Evolutionary conservation across 92 coral and sea anemone genomes (phyloP).

Genomic region (Porites evermanni): DNA sequence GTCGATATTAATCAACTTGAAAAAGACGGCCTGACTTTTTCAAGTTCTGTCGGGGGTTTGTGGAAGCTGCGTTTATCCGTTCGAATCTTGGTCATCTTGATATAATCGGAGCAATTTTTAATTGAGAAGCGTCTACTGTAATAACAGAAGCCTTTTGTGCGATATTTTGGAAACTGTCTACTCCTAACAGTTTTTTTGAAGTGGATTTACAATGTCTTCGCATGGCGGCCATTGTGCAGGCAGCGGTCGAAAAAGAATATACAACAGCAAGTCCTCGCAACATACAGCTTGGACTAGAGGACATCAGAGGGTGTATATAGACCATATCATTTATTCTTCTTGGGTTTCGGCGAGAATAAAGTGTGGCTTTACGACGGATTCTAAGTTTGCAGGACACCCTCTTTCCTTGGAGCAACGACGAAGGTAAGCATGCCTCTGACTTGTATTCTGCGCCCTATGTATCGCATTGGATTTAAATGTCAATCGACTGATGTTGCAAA

Average conservation of each 20-base stretch:
- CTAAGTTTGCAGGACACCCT: constrained; percentile 41
- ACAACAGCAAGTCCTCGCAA: background rate
- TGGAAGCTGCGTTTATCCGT: background rate
- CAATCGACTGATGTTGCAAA: background rate
- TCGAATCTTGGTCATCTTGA: background rate
- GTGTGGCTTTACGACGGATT: constrained; percentile 32
- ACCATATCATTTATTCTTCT: constrained; percentile 17
- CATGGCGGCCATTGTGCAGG: constrained; percentile 11
- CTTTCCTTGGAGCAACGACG: constrained; percentile 46
- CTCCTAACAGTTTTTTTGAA: background rate
- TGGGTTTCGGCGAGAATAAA: constrained; percentile 29
- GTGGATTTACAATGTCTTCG: constrained; percentile 7
- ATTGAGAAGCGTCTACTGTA: background rate
- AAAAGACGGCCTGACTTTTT: no score
- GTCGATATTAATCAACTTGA: no score
- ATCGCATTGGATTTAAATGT: constrained; percentile 13
- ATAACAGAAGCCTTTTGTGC: background rate
- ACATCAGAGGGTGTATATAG: constrained; percentile 26
- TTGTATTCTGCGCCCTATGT: background rate
- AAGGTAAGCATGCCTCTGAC: constrained; percentile 10
- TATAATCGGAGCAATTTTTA: background rate
- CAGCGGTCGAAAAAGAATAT: constrained; percentile 18
- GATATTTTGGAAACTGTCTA: background rate
- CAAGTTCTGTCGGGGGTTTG: background rate
- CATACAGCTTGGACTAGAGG: constrained; percentile 16